Percentiles rank a stretch among this genome's conserved stretches.
These are phyloP conservation scores for Ennomos quercinarius DNA, from an alignment of 2,888 invertebrate species.

Conservation along the genomic window DNA sequence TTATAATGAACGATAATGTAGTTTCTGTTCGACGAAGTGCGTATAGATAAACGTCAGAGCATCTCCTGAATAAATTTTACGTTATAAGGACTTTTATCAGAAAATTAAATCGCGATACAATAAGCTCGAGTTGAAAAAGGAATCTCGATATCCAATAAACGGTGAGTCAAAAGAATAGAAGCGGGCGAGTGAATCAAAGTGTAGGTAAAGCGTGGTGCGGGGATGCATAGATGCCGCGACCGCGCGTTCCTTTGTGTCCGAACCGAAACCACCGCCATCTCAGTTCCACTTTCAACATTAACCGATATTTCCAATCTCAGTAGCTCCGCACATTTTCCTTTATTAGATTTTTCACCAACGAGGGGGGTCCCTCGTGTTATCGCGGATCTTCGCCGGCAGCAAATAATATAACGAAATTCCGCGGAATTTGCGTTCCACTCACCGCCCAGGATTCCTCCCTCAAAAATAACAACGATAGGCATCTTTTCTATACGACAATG, in stretches of 20 bases:
- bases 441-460: slow-evolving; percentile 45
- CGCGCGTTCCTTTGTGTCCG: slow-evolving; percentile 32
- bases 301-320: slow-evolving; percentile 67
- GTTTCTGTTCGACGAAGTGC: no score
- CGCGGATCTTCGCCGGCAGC: slow-evolving; percentile 64
- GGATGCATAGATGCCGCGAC: not conserved
- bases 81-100: slow-evolving; percentile 21
- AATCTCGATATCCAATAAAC: slow-evolving; percentile 25
- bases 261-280: slow-evolving; percentile 32
- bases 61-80: slow-evolving; percentile 11
- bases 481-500: slow-evolving; percentile 62
- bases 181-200: slow-evolving; percentile 17
- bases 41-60: not conserved
- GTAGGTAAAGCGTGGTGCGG: slow-evolving; percentile 3
- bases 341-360: slow-evolving; percentile 70
- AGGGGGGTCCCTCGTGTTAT: slow-evolving; percentile 60
- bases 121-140: slow-evolving; percentile 23
- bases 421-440: slow-evolving; percentile 67
- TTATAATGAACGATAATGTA: no score
- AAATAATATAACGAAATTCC: slow-evolving; percentile 74
- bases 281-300: slow-evolving; percentile 45
- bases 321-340: slow-evolving; percentile 57
- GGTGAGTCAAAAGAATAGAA: slow-evolving; percentile 23
- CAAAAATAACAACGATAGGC: slow-evolving; percentile 57
- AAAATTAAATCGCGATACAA: slow-evolving; percentile 32